Conservation (phyloP, 2,113 vertebrate species). For the Bostrychus sinensis region DNA sequence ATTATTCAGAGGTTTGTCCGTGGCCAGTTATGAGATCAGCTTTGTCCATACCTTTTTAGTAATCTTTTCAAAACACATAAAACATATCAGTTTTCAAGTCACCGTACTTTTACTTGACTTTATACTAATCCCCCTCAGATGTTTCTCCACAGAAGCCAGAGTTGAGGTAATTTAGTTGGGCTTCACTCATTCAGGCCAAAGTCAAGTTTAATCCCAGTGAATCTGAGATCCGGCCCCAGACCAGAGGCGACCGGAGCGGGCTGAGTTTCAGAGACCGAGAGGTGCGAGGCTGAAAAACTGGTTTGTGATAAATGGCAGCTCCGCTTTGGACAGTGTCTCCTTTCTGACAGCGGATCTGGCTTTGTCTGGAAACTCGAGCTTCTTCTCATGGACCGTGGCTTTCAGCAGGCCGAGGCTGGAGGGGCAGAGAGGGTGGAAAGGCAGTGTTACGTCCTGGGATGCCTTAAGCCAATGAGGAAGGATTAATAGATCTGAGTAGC, state of each 20-base stretch:
- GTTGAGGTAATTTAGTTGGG: slow-evolving; percentile 34
- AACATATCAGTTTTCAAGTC: neutral
- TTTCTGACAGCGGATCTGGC: slow-evolving; percentile 68
- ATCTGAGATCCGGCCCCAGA: slow-evolving; percentile 12
- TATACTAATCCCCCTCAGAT: slow-evolving; percentile 2
- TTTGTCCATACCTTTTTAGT: too few relatives aligned
- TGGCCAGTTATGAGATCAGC: too few relatives aligned
- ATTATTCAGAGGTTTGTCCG: too few relatives aligned
- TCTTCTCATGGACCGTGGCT: slow-evolving; percentile 62
- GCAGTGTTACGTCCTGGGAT: slow-evolving; percentile 52
- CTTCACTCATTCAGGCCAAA: slow-evolving; percentile 13
- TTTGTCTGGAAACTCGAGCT: slow-evolving; percentile 75
- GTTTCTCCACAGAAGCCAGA: neutral
- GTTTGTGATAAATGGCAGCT: slow-evolving; percentile 66
- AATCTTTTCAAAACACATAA: too few relatives aligned
- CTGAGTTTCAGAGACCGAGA: slow-evolving; percentile 33
- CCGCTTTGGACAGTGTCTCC: slow-evolving; percentile 69
- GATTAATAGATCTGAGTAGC: slow-evolving; percentile 56
- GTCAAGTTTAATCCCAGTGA: neutral
- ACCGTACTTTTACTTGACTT: neutral
- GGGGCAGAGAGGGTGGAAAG: slow-evolving; percentile 24
- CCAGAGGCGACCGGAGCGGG: slow-evolving; percentile 11
- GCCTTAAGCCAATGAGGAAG: slow-evolving; percentile 44
- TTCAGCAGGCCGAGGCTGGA: slow-evolving; percentile 36
- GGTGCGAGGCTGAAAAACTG: slow-evolving; percentile 61